Evolutionary conservation across 2,888 invertebrate species (phyloP).

Genomic region (Drosophila mettleri): DNA sequence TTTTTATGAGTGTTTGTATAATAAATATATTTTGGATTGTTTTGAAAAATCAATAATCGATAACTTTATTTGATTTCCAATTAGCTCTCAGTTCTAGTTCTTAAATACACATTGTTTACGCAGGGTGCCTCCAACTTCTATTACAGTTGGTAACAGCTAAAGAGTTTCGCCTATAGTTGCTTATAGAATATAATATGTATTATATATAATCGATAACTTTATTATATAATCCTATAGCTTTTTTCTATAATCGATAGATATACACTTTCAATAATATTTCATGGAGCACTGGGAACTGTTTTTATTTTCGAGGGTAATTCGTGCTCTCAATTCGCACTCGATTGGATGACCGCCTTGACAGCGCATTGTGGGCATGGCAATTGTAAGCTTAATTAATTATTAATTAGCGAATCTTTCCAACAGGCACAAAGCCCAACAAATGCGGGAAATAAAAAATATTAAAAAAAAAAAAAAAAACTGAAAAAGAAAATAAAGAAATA

Average conservation of each 20-base stretch:
- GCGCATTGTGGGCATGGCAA: conserved; percentile 46
- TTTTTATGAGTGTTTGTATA: too few relatives aligned
- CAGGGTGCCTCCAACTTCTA: too few relatives aligned
- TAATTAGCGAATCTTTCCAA: conserved; percentile 71
- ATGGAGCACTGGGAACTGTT: not conserved
- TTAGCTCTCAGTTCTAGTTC: not conserved
- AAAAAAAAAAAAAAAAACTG: conserved; percentile 14
- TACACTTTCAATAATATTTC: not conserved
- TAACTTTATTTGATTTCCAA: not conserved
- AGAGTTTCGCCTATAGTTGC: not conserved
- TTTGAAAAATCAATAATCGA: not conserved
- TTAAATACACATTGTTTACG: not conserved
- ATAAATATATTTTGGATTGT: not conserved
- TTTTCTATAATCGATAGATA: not conserved
- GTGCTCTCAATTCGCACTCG: conserved; percentile 6
- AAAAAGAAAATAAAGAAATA: conserved; percentile 29
- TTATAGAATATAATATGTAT: too few relatives aligned
- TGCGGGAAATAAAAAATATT: conserved; percentile 33
- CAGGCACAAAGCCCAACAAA: conserved; percentile 69
- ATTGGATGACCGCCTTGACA: conserved; percentile 7
- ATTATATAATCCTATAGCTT: not conserved
- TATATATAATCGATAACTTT: not conserved
- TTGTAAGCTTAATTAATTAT: conserved; percentile 76
- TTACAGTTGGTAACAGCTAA: not conserved
- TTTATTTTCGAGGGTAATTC: conserved; percentile 1